Base-by-base conservation (phyloP, 2,797 vertebrate genomes). In the Cygnus olor region DNA sequence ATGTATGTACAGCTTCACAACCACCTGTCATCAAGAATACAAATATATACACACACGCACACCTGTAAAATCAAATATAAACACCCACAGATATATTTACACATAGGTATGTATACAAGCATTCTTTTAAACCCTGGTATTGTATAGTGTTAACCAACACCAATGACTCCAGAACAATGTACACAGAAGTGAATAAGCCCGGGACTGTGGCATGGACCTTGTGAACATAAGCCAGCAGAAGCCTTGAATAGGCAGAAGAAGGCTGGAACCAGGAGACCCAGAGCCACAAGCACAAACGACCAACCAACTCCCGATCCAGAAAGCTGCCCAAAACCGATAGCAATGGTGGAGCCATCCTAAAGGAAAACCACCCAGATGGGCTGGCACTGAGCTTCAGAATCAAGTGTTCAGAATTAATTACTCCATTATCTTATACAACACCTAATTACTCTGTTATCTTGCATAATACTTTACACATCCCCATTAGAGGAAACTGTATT, bases 181-280 rank as follows among this genome's bases (percentile, higher is more conserved):
- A 13, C 3, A 3, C 32, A 68, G 14, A 68, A 68, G 22, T 68
- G 65, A 47, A 68, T 32, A 65, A 44, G 40, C 63, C 40, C 28
- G 7, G 20, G 63, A 53, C 38, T 3, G 0, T 34, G 53, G 65
- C 47, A 36, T 0, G 0, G 32, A 80, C 36, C 38, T 88, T 40
- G 19, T 4, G 25, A 14, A 30, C 3, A 2, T 32, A 34, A 45
- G 44, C 28, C 4, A 51, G 34, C 28, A 63, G 24, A 81, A 68
- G 34, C 30, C 63, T 54, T 0, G 0, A 63, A 27, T 5, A 42
- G 6, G 25, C 12, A 38, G 38, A 32, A 83, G 44, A 8, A 34
- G 24, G 45, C 45, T 9, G 73, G 20, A 19, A 73, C 4, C 54
- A 68, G 40, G 34, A 0, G 6, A 27, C 10, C 22, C 54, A 71